Conservation (phyloP, 2,888 invertebrate species). For the Arctia plantaginis region DNA sequence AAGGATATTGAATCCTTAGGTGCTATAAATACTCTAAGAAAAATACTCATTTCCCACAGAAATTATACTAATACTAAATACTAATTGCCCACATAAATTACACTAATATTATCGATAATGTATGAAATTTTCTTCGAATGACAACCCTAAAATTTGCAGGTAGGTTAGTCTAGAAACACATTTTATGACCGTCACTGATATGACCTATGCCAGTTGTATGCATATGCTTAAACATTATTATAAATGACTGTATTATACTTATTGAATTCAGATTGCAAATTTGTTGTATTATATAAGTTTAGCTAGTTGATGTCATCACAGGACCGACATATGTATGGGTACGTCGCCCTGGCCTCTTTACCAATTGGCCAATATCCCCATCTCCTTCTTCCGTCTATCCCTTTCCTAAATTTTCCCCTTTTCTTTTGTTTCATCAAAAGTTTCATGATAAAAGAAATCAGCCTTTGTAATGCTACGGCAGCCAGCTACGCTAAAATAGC, state of each 20-base stretch:
- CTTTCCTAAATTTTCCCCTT: neutral
- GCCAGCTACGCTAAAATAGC: too few species aligned
- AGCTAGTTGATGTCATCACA: neutral
- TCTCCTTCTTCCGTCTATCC: neutral
- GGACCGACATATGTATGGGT: too few species aligned
- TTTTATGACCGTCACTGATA: conserved; percentile 18
- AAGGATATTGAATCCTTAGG: neutral
- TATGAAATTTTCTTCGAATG: neutral
- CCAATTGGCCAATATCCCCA: neutral
- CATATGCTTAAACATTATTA: neutral
- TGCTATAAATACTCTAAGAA: neutral
- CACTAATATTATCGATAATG: neutral
- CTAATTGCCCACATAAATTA: too few species aligned
- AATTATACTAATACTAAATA: neutral
- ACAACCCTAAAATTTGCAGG: conserved; percentile 15
- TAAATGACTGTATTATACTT: neutral
- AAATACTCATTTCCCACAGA: neutral
- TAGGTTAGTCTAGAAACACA: conserved; percentile 18
- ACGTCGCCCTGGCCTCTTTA: too few species aligned
- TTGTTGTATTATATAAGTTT: neutral
- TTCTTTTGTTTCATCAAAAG: neutral
- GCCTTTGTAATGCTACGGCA: too few species aligned
- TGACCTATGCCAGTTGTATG: conserved; percentile 3
- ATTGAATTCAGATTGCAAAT: neutral
- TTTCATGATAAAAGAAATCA: too few species aligned